Conservation (phyloP, 53 echinoderm and acorn worm species). For the Paelopatides confundens region DNA sequence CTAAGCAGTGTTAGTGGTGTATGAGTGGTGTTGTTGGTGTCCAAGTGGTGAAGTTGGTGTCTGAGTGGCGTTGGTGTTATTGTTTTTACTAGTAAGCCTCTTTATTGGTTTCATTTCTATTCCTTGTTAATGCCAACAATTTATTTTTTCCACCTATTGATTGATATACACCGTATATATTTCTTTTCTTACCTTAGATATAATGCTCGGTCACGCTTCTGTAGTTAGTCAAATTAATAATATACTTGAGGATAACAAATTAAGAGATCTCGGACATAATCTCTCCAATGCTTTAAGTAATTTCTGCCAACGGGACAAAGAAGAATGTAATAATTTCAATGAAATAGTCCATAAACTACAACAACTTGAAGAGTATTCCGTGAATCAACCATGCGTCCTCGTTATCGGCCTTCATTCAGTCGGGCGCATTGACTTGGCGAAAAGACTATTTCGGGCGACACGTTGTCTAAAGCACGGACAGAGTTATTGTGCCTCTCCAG, state of each 20-base stretch:
- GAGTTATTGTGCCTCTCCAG: too few relatives aligned
- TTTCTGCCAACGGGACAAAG: background rate
- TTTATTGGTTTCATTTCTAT: too few relatives aligned
- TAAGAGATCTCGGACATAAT: background rate
- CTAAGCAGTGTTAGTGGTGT: too few relatives aligned
- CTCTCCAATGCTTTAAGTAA: background rate
- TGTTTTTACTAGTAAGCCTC: too few relatives aligned
- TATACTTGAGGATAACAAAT: background rate
- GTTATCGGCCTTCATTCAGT: background rate
- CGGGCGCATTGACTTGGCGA: background rate
- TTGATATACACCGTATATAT: background rate
- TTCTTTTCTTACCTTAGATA: background rate
- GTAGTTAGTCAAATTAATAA: background rate
- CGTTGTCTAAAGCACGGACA: background rate
- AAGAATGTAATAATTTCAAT: background rate
- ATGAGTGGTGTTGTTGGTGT: too few relatives aligned
- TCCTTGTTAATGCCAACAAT: too few relatives aligned
- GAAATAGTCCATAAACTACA: background rate
- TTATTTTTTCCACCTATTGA: too few relatives aligned
- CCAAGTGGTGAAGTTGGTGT: too few relatives aligned
- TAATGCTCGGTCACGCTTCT: background rate
- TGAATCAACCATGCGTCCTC: background rate
- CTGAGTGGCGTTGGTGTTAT: too few relatives aligned
- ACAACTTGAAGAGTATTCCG: background rate
- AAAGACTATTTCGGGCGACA: background rate